These are phyloP conservation scores for Drosophila cognata DNA, from an alignment of 2,888 invertebrate species.

Conservation along the genomic window DNA sequence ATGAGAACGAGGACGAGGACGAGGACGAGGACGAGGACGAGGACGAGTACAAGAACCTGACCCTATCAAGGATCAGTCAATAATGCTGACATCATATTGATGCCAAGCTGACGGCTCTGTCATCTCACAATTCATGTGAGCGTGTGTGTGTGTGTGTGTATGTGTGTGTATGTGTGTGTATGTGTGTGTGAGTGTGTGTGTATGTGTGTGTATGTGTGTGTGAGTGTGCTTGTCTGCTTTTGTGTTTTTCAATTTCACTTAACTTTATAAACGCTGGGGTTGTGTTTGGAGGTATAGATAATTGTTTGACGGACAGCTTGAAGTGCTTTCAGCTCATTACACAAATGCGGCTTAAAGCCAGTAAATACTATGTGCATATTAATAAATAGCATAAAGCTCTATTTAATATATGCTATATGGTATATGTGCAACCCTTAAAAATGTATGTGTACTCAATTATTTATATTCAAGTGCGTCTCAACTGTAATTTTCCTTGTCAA, in stretches of 20 bases:
- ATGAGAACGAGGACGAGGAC: not conserved
- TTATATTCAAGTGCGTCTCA: not conserved
- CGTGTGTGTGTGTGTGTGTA: not conserved
- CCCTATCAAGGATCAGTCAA: slow-evolving; percentile 72
- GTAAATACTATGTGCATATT: slow-evolving; percentile 32
- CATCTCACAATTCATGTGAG: slow-evolving; percentile 29
- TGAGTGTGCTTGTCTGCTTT: not conserved
- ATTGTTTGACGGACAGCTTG: slow-evolving; percentile 52
- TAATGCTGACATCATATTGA: slow-evolving; percentile 73
- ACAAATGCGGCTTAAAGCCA: slow-evolving; percentile 73
- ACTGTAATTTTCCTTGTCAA: not conserved
- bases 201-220: not conserved
- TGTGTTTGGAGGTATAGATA: slow-evolving; percentile 15
- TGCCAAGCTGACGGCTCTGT: slow-evolving; percentile 73
- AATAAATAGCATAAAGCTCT: slow-evolving; percentile 22
- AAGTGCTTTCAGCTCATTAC: slow-evolving; percentile 74
- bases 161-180: slow-evolving; percentile 1
- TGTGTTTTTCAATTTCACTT: slow-evolving; percentile 65
- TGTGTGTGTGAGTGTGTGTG: not conserved
- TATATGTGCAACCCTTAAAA: slow-evolving; percentile 4
- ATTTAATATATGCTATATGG: slow-evolving; percentile 11
- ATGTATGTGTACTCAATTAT: not conserved
- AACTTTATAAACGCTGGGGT: slow-evolving; percentile 25
- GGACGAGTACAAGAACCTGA: slow-evolving; percentile 6
- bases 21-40: not conserved